These are phyloP conservation scores for Heterodera schachtii DNA, from an alignment of 1,140 invertebrate genomes.

Conservation along the genomic window DNA sequence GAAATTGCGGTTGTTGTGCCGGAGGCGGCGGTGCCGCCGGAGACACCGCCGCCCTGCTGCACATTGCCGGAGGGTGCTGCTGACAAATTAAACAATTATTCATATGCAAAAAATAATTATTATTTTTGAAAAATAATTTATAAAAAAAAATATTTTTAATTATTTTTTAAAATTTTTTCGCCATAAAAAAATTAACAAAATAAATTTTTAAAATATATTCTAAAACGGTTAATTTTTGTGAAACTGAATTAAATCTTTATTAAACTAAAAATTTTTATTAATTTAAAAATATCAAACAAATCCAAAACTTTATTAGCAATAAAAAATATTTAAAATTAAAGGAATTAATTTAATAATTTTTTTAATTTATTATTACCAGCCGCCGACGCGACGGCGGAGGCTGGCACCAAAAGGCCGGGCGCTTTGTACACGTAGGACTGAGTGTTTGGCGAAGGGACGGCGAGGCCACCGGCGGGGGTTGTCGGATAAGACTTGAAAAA, in stretches of 20 bases:
- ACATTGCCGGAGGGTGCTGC: not conserved
- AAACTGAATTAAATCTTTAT: too few relatives aligned
- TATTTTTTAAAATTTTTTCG: not conserved
- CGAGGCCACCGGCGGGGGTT: constrained; percentile 53
- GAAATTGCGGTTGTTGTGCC: constrained; percentile 18
- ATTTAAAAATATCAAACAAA: too few relatives aligned
- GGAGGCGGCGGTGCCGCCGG: not conserved
- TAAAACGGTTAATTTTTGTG: too few relatives aligned
- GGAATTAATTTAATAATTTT: not conserved
- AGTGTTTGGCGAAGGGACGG: constrained; percentile 43
- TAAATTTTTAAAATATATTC: too few relatives aligned
- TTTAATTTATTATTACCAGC: not conserved
- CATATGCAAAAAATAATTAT: not conserved
- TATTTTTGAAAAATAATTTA: not conserved
- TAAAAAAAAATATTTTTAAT: not conserved
- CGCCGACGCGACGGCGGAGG: not conserved
- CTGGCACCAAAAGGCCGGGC: constrained; percentile 42
- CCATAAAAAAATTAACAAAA: too few relatives aligned
- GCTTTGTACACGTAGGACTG: constrained; percentile 48
- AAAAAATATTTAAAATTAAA: not conserved
- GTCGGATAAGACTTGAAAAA: constrained; percentile 45
- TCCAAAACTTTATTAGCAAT: too few relatives aligned
- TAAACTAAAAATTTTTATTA: too few relatives aligned
- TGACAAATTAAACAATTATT: too few relatives aligned
- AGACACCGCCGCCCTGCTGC: not conserved